Evolutionary conservation across 2,888 invertebrate species (phyloP), one percentile per base, ranked within the genome.

Genomic region (Acrobasis consociella): DNA sequence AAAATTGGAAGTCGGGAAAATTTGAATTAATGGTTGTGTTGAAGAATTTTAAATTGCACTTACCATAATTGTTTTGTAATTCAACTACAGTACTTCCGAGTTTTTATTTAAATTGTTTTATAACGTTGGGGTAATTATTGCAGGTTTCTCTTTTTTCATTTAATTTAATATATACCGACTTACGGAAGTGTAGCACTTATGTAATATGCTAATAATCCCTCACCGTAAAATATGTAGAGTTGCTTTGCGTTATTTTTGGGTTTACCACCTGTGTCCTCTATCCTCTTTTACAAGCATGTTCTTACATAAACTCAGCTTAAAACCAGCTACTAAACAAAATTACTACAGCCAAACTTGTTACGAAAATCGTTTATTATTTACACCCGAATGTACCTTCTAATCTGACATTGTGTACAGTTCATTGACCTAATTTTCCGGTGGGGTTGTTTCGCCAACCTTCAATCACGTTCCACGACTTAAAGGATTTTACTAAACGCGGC

Each of bases 391-490:
- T 37, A 49, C 46, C 37, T 15, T 38, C 31, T 17, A 52, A 51
- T 60, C 50, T 49, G 46, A 55, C 46, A 55, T 55, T 55, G 68
- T 66, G 69, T 69, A 69, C 71, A 67, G 64, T 66, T 62, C 67
- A 66, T 68, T 70, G 71, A 74, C 72, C 72, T 70, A 64, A 71
- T 76, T 69, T 68, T 73, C 72, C 69, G 66, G 65, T 68, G 71
- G 67, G 68, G 75, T 77, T 76, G 71, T 76, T 77, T 71, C 72
- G 69, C 62, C 73, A 72, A 77, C 74, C 75, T 78, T 73, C 77
- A 76, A 78, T 80, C 78, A 80, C 77, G 74, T 75, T 72, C 74
- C 71, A 72, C 74, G 72, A 79, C 78, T 82, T 81, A 81, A 77
- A 77, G 77, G 80, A 81, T 81, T 79, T 80, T 72, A 70, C 65